Conservation (phyloP, 2,888 invertebrate species). For the Margaritifera margaritifera region DNA sequence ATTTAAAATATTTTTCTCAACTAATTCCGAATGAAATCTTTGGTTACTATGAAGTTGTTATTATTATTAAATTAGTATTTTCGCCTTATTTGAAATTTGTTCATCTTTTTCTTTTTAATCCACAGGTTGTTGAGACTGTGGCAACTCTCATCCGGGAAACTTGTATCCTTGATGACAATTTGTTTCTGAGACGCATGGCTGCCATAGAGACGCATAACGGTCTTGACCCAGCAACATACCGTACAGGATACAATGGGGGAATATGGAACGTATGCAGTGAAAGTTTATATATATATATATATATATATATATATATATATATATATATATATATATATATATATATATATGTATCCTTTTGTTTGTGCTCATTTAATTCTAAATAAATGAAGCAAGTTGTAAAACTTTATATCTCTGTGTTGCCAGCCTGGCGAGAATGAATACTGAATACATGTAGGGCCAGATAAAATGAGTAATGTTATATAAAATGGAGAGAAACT, state of each 20-base stretch:
- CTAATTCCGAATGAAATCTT: too few relatives aligned
- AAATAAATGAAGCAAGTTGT: too few relatives aligned
- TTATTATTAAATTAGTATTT: too few relatives aligned
- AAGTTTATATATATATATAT: not conserved
- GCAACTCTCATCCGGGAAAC: conserved; percentile 24
- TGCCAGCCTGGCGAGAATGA: too few relatives aligned
- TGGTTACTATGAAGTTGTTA: too few relatives aligned
- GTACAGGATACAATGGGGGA: conserved; percentile 51
- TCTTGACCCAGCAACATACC: conserved; percentile 33
- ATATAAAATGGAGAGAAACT: too few relatives aligned
- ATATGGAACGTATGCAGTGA: conserved; percentile 55
- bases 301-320: not conserved
- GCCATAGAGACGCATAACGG: conserved; percentile 48
- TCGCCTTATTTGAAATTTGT: too few relatives aligned
- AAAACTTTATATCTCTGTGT: too few relatives aligned
- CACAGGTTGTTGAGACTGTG: conserved; percentile 29
- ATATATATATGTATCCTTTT: too few relatives aligned
- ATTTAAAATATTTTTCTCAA: too few relatives aligned
- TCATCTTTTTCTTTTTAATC: too few relatives aligned
- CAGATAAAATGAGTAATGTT: not conserved
- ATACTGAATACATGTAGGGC: not conserved
- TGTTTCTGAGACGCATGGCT: conserved; percentile 41
- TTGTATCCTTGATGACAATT: conserved; percentile 29
- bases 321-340: not conserved
- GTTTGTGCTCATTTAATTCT: too few relatives aligned